Conservation (phyloP, 2,797 vertebrate genomes). For the Muraenolepis orangiensis region DNA sequence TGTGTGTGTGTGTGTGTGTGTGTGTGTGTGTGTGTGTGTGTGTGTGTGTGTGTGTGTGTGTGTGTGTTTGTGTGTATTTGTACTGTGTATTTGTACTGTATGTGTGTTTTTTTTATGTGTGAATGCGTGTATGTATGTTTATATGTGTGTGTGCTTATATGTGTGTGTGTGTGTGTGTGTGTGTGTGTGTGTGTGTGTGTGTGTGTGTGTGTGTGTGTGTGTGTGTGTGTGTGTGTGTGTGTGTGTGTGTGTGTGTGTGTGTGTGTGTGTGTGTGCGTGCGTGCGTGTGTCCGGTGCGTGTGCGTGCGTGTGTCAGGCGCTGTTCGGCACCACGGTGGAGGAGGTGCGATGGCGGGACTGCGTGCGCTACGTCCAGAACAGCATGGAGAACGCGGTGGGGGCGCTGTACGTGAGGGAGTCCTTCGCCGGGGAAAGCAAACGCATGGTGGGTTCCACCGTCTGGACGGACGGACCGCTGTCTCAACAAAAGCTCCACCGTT, state of each 20-base stretch:
- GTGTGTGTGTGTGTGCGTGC: constrained; percentile 18
- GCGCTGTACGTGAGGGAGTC: constrained; percentile 88
- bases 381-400: constrained; percentile 94
- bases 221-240: constrained; percentile 14
- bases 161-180: constrained; percentile 12
- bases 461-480: neutral
- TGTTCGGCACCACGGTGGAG: constrained; percentile 89
- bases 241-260: constrained; percentile 5
- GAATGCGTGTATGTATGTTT: neutral
- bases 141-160: constrained; percentile 17
- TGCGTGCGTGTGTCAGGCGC: constrained; percentile 64
- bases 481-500: neutral
- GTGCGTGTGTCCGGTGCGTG: neutral
- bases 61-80: constrained; percentile 5
- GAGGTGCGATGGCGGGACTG: constrained; percentile 94
- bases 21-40: constrained; percentile 6
- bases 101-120: constrained; percentile 23
- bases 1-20: neutral
- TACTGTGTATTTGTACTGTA: neutral
- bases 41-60: constrained; percentile 18
- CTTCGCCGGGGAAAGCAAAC: constrained; percentile 91
- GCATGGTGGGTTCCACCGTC: constrained; percentile 75
- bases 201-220: constrained; percentile 16
- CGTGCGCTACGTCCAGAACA: constrained; percentile 90
- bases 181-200: constrained; percentile 7